A percentile compares a stretch with the other conserved stretches of the same genome.
phyloP scores from a whole-genome alignment of 2,888 invertebrate species.

The Cantharis flavilabris region DNA sequence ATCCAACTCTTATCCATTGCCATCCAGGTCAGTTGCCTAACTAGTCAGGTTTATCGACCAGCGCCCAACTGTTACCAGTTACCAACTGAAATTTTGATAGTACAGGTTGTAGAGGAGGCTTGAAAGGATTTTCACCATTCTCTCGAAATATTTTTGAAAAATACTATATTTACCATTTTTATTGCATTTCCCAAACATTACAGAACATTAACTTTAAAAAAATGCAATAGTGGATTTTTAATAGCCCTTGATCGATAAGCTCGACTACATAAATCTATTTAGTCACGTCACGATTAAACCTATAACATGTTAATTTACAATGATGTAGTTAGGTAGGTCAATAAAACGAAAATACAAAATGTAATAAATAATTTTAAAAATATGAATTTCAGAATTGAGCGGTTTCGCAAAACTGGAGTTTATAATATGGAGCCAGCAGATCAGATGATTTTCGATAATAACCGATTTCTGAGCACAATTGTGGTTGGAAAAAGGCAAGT shows the following conservation, averaged over 20 bases:
- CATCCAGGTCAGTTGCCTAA: neutral
- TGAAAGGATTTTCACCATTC: too few species aligned
- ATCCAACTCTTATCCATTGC: neutral
- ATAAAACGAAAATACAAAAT: neutral
- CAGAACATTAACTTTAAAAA: neutral
- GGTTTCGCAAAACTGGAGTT: conserved; percentile 49
- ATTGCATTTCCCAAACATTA: too few species aligned
- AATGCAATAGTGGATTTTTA: neutral
- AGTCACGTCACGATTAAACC: neutral
- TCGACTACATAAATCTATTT: neutral
- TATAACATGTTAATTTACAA: neutral
- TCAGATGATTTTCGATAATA: conserved; percentile 51
- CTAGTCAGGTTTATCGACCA: neutral
- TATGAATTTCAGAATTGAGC: conserved; percentile 24
- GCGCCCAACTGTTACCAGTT: too few species aligned
- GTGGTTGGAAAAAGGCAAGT: conserved; percentile 54
- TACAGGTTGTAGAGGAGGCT: too few species aligned
- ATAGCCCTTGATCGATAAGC: neutral
- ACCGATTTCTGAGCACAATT: conserved; percentile 51
- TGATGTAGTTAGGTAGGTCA: neutral
- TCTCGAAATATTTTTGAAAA: too few species aligned
- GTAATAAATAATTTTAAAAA: neutral
- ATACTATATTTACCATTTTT: too few species aligned
- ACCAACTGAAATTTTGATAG: too few species aligned
- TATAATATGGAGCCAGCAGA: conserved; percentile 51